Percentiles rank a stretch among this genome's conserved stretches.
These are phyloP conservation scores for Akabosia matsudoensis DNA, from an alignment of 1,140 invertebrate species.

Conservation along the genomic window DNA sequence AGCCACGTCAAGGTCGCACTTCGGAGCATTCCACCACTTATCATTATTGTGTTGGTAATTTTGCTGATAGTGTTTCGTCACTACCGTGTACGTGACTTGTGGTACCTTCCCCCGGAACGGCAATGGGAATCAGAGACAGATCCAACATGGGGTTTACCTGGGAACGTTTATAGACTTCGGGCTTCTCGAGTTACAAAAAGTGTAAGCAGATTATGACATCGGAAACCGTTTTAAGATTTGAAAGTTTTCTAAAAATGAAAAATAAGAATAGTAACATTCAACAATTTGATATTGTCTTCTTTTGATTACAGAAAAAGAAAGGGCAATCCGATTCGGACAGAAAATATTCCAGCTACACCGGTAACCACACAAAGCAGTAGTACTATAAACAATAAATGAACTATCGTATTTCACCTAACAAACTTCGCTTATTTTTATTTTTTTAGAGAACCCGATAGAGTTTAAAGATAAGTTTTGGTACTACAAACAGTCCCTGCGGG, in stretches of 20 bases:
- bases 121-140: conserved; percentile 2
- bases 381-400: background rate
- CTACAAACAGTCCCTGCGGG: background rate
- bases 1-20: no score
- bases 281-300: no score
- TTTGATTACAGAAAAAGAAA: no score
- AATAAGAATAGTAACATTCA: no score
- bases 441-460: background rate
- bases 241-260: no score
- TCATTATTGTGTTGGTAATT: background rate
- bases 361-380: no score
- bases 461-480: background rate
- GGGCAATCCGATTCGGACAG: no score
- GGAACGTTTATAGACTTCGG: background rate
- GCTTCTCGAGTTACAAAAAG: background rate
- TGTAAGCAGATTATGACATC: no score
- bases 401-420: background rate
- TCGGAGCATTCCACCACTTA: background rate
- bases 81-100: background rate
- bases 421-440: background rate
- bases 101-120: background rate
- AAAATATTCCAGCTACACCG: no score
- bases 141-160: conserved; percentile 2
- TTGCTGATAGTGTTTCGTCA: background rate
- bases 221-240: no score